phyloP scores from a whole-genome alignment of 2,113 vertebrate genomes.

The Pica pica region DNA sequence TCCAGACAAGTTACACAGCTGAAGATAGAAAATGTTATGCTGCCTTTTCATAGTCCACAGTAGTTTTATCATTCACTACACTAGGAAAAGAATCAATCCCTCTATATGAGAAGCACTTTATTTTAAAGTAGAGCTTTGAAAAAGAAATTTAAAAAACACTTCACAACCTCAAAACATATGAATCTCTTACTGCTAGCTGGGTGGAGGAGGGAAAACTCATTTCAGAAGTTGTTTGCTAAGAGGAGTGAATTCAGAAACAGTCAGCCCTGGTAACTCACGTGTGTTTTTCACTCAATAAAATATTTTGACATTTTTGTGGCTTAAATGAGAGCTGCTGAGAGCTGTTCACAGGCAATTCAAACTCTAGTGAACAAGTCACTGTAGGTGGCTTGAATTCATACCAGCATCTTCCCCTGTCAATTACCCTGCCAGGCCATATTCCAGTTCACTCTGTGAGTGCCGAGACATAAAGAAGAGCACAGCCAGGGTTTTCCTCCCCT shows the following conservation, averaged over 20 bases:
- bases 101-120: neutral
- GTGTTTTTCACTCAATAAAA: constrained; percentile 45
- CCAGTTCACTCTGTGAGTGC: neutral
- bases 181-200: neutral
- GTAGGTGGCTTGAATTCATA: constrained; percentile 13
- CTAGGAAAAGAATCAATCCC: neutral
- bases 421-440: constrained; percentile 1
- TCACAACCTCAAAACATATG: neutral
- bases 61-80: neutral
- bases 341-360: constrained; percentile 38
- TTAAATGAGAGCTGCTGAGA: constrained; percentile 20
- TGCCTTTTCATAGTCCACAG: neutral
- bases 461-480: neutral
- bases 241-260: constrained; percentile 41
- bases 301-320: constrained; percentile 60
- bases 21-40: neutral
- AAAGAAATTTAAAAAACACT: neutral
- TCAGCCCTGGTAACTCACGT: constrained; percentile 36
- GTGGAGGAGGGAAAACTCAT: neutral
- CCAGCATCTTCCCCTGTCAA: neutral
- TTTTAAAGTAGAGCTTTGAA: neutral
- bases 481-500: neutral
- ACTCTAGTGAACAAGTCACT: neutral
- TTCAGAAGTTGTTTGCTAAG: constrained; percentile 35
- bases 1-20: neutral